Evolutionary conservation across 2,113 vertebrate species (phyloP).

Genomic region (Pangasianodon hypophthalmus): DNA sequence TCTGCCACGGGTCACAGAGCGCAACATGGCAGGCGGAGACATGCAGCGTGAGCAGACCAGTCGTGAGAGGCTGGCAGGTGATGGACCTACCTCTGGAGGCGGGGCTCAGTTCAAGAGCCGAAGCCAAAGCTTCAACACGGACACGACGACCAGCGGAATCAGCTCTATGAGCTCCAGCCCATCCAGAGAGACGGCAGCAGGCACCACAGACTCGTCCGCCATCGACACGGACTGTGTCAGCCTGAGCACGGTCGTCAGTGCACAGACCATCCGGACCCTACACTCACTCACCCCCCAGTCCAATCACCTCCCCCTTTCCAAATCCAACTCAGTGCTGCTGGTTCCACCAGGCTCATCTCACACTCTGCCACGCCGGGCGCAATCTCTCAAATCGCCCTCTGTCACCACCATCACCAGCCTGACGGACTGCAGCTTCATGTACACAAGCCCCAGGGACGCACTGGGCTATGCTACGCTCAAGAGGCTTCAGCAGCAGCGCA

Average conservation of each 20-base stretch:
- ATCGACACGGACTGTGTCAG: conserved; percentile 93
- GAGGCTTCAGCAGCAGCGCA: conserved; percentile 93
- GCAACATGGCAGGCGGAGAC: conserved; percentile 68
- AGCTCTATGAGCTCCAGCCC: conserved; percentile 99
- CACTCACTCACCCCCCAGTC: conserved; percentile 83
- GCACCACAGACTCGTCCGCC: conserved; percentile 80
- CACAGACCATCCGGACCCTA: conserved; percentile 89
- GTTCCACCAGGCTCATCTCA: conserved; percentile 92
- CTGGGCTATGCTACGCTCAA: conserved; percentile 95
- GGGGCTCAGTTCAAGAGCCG: conserved; percentile 94
- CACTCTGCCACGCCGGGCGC: conserved; percentile 93
- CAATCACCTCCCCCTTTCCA: conserved; percentile 88
- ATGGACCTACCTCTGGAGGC: conserved; percentile 76
- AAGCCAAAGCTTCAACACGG: conserved; percentile 98
- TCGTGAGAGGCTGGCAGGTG: conserved; percentile 86
- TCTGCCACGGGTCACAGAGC: conserved; percentile 70
- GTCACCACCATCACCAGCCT: conserved; percentile 91
- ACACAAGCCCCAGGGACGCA: conserved; percentile 94
- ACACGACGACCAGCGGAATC: conserved; percentile 97
- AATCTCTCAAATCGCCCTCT: conserved; percentile 94
- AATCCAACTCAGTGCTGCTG: conserved; percentile 88
- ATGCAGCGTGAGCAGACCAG: conserved; percentile 84
- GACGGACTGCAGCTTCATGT: conserved; percentile 94
- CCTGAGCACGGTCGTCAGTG: conserved; percentile 94
- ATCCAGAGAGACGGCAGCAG: conserved; percentile 91